A percentile compares a stretch with the other conserved stretches of the same genome.
These are phyloP conservation scores for Drosophila chauvacae DNA, from an alignment of 1,140 invertebrate species.

Conservation along the genomic window DNA sequence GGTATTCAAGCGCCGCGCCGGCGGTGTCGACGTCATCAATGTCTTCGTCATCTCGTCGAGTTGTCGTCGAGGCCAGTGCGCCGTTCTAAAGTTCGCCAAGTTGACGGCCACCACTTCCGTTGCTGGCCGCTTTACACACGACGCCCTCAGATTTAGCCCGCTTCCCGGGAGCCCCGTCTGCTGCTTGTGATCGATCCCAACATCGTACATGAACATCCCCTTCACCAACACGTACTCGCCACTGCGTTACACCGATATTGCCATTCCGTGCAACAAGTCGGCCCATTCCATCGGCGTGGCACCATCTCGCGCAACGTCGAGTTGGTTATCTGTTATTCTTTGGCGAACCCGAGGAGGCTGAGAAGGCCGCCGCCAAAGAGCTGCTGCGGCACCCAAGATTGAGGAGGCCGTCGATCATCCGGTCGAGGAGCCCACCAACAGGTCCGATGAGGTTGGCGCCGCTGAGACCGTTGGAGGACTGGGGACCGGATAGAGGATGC, in stretches of 20 bases:
- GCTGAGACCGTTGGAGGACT: constrained; percentile 79
- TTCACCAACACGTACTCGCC: constrained; percentile 98
- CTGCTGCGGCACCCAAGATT: constrained; percentile 86
- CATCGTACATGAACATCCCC: constrained; percentile 99
- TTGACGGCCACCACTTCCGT: constrained; percentile 99
- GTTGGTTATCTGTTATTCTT: constrained; percentile 99
- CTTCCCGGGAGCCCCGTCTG: constrained; percentile 98
- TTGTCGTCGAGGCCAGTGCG: constrained; percentile 92
- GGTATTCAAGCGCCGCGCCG: constrained; percentile 96
- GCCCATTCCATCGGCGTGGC: constrained; percentile 98
- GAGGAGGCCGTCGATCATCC: constrained; percentile 84
- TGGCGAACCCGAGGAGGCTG: constrained; percentile 98
- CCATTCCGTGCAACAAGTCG: constrained; percentile 99
- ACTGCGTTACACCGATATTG: constrained; percentile 96
- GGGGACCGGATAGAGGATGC: constrained; percentile 86
- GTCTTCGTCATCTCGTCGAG: constrained; percentile 98
- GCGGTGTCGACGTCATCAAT: constrained; percentile 98
- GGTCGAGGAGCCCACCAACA: constrained; percentile 83
- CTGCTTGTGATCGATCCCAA: constrained; percentile 98
- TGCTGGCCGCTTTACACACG: constrained; percentile 99
- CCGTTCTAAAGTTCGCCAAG: constrained; percentile 98
- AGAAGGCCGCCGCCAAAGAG: constrained; percentile 95
- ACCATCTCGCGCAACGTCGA: constrained; percentile 94
- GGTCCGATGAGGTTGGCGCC: constrained; percentile 85
- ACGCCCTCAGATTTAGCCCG: constrained; percentile 96